Conservation (phyloP, 1,140 invertebrate species). For the Adoxophyes honmai region DNA sequence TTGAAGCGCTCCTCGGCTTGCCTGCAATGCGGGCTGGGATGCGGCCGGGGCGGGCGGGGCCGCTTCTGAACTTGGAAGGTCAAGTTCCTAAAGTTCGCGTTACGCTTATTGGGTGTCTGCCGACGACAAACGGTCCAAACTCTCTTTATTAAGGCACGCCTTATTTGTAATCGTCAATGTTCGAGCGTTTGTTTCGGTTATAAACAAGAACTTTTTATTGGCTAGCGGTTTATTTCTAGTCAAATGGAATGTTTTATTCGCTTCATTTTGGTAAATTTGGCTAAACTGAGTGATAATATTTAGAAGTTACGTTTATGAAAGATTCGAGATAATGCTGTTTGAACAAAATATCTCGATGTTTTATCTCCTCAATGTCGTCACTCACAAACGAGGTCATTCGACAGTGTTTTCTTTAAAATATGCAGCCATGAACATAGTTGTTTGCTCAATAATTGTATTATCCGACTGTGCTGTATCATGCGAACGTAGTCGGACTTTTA, state of each 20-base stretch:
- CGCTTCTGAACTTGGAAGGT: slow-evolving; percentile 61
- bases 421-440: slow-evolving; percentile 1
- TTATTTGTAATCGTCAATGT: slow-evolving; percentile 11
- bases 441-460: slow-evolving; percentile 5
- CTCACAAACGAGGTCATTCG: not conserved
- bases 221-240: not conserved
- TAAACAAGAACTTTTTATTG: not conserved
- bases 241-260: not conserved
- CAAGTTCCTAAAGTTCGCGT: slow-evolving; percentile 51
- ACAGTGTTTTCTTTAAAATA: slow-evolving; percentile 1
- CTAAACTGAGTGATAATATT: slow-evolving; percentile 1
- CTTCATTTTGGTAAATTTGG: not conserved
- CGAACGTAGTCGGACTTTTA: slow-evolving; percentile 9
- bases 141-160: slow-evolving; percentile 29
- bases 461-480: not conserved
- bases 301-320: slow-evolving; percentile 1
- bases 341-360: slow-evolving; percentile 4
- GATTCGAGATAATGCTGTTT: slow-evolving; percentile 7
- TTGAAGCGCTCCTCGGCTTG: slow-evolving; percentile 49
- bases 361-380: slow-evolving; percentile 6
- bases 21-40: slow-evolving; percentile 62
- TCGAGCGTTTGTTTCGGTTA: not conserved
- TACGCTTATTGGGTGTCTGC: slow-evolving; percentile 46
- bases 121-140: slow-evolving; percentile 24
- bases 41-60: slow-evolving; percentile 30